Evolutionary conservation across 2,113 vertebrate genomes (phyloP).

Genomic region (Cnemophilus loriae): DNA sequence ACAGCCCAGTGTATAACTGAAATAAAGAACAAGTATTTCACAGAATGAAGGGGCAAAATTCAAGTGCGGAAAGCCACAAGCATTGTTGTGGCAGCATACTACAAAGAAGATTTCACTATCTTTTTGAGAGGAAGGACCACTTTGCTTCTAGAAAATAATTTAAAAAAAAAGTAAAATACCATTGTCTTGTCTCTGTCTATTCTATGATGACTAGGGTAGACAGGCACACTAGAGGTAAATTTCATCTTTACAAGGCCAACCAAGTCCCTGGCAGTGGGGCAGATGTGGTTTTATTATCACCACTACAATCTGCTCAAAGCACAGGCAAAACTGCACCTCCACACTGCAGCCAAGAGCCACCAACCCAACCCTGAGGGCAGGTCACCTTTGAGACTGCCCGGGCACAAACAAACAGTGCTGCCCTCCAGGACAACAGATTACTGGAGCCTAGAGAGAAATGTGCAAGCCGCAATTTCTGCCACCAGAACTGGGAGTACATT

Average conservation of each 20-base stretch:
- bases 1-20: neutral
- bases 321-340: neutral
- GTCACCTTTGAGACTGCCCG: neutral
- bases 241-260: neutral
- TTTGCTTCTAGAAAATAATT: neutral
- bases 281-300: neutral
- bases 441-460: neutral
- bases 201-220: neutral
- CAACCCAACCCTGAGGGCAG: neutral
- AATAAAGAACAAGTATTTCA: neutral
- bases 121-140: neutral
- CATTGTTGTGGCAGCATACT: neutral
- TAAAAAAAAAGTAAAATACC: neutral
- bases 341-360: neutral
- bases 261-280: neutral
- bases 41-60: neutral
- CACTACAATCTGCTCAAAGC: neutral
- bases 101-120: neutral
- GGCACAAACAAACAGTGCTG: neutral
- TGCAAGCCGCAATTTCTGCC: neutral
- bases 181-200: neutral
- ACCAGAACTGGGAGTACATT: neutral
- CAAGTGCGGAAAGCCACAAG: neutral
- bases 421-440: neutral
- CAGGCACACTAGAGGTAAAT: neutral